Conservation (phyloP, 1,140 invertebrate genomes). For the Drosophila seguyi region DNA sequence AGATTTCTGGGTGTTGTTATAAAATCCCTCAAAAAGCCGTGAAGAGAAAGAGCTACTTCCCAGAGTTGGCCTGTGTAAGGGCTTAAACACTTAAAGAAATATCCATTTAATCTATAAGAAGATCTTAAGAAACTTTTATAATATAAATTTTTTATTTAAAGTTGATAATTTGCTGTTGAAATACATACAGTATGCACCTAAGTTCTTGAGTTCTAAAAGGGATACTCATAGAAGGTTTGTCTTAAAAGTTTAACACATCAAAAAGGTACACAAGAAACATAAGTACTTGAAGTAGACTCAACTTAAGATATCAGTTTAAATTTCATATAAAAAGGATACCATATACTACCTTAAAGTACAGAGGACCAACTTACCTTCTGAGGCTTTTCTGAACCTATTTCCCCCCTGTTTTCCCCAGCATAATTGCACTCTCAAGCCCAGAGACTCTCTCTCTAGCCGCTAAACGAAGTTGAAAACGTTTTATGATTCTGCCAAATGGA, state of each 20-base stretch:
- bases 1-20: conserved; percentile 2
- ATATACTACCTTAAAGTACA: no score
- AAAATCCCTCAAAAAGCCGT: conserved; percentile 11
- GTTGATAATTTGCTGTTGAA: neutral
- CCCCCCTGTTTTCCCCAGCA: neutral
- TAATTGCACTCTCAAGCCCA: conserved; percentile 10
- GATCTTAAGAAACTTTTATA: fast-evolving
- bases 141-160: neutral
- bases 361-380: no score
- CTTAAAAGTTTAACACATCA: neutral
- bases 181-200: no score
- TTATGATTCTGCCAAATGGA: conserved; percentile 58
- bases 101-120: no score
- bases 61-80: no score
- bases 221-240: no score
- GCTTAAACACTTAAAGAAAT: no score
- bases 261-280: fast-evolving
- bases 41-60: conserved; percentile 4
- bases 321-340: neutral
- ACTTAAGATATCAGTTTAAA: neutral
- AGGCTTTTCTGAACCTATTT: neutral
- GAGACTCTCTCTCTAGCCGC: conserved; percentile 8
- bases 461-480: conserved; percentile 63
- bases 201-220: fast-evolving
- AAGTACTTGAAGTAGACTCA: no score